These are phyloP conservation scores for Tanypteryx hageni DNA, from an alignment of 2,888 invertebrate species.

Conservation along the genomic window DNA sequence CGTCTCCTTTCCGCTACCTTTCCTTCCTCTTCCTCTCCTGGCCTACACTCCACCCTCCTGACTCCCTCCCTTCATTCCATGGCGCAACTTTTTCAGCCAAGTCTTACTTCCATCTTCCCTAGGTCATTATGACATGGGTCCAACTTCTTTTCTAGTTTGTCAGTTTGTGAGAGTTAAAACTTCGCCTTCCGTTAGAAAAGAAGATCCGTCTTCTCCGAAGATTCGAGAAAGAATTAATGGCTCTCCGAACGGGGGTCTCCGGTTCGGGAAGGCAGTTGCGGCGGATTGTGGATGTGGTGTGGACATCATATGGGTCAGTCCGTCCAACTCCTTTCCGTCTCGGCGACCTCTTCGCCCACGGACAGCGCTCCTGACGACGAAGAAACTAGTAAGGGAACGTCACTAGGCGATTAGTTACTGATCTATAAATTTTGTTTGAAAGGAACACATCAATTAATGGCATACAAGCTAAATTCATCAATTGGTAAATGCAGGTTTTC, in stretches of 20 bases:
- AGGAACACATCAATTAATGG: not conserved
- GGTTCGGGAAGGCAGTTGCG: conserved; percentile 82
- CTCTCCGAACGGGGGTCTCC: conserved; percentile 66
- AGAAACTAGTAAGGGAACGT: not conserved
- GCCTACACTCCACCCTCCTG: no score
- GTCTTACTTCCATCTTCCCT: no score
- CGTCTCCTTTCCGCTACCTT: no score
- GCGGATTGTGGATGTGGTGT: conserved; percentile 76
- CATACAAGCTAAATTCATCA: not conserved
- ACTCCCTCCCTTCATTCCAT: no score
- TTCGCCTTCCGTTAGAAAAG: not conserved
- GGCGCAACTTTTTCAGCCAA: no score
- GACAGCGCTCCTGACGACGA: not conserved
- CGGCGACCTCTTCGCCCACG: not conserved
- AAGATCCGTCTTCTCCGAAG: not conserved
- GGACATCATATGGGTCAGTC: conserved; percentile 73
- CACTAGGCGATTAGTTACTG: no score
- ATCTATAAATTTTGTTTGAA: not conserved
- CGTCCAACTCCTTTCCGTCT: conserved; percentile 80
- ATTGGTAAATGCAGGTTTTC: no score
- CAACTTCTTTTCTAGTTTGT: not conserved
- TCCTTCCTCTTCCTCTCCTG: no score
- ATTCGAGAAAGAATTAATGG: not conserved
- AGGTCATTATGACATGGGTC: no score
- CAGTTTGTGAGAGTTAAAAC: not conserved